Conservation (phyloP, 2,888 invertebrate species). For the Dasysyrphus albostriatus region DNA sequence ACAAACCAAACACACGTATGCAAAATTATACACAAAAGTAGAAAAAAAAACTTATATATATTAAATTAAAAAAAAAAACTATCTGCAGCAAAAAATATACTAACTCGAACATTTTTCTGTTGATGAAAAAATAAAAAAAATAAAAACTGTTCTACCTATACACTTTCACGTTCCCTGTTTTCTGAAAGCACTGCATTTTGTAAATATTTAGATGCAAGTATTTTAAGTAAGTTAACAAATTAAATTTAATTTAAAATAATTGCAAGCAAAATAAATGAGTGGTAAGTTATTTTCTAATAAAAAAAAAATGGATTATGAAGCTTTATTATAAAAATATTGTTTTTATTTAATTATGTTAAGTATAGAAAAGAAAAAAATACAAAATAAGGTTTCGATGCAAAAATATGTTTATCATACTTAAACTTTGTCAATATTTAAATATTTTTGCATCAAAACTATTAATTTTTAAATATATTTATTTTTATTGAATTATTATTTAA, state of each 20-base stretch:
- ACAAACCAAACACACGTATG: constrained; percentile 78
- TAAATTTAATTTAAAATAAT: constrained; percentile 14
- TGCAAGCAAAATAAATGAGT: too few species aligned
- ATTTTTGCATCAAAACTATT: constrained; percentile 31
- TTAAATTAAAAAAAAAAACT: constrained; percentile 29
- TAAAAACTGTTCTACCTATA: constrained; percentile 30
- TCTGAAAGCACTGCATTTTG: constrained; percentile 64
- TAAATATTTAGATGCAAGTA: constrained; percentile 67
- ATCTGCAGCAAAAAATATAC: constrained; percentile 34
- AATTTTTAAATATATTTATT: neutral
- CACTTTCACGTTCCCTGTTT: constrained; percentile 68
- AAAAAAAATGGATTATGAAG: constrained; percentile 25
- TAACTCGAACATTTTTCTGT: constrained; percentile 37
- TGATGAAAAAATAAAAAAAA: constrained; percentile 1
- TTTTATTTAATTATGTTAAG: neutral
- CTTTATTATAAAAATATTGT: constrained; percentile 24
- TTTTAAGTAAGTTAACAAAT: constrained; percentile 35
- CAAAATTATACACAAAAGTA: constrained; percentile 53
- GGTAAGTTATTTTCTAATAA: constrained; percentile 6
- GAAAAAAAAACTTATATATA: constrained; percentile 47
- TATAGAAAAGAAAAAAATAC: neutral
- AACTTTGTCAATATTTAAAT: constrained; percentile 28
- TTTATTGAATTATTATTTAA: neutral
- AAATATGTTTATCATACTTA: neutral
- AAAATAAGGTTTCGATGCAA: constrained; percentile 26